These are phyloP conservation scores for Eupithecia centaureata DNA, from an alignment of 2,888 invertebrate species.

Conservation along the genomic window DNA sequence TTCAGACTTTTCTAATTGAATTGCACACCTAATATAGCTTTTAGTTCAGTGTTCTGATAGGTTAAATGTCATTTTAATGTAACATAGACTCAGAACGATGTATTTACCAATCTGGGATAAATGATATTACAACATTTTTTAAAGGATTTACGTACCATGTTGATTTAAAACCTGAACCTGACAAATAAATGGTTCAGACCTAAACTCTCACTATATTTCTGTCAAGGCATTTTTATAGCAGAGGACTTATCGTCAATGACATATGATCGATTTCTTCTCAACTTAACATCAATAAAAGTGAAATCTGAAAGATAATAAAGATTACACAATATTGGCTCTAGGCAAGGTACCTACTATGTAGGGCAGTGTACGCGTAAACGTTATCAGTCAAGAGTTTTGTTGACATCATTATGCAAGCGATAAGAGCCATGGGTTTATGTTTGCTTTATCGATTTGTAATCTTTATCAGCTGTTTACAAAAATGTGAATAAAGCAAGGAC, in stretches of 20 bases:
- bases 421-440: constrained; percentile 15
- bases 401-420: constrained; percentile 29
- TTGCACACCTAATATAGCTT: background rate
- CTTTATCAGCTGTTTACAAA: background rate
- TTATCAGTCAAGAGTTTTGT: constrained; percentile 34
- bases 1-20: background rate
- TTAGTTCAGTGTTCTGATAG: background rate
- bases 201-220: background rate
- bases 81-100: background rate
- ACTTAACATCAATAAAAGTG: background rate
- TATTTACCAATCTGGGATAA: background rate
- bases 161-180: background rate
- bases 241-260: background rate
- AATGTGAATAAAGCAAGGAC: background rate
- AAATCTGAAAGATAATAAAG: constrained; percentile 4
- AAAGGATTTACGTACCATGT: background rate
- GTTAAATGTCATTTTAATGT: background rate
- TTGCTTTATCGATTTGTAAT: constrained; percentile 2
- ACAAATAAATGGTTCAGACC: background rate
- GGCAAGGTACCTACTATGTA: constrained; percentile 5
- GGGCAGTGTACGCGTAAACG: constrained; percentile 20
- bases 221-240: background rate
- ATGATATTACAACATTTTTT: background rate
- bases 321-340: constrained; percentile 16
- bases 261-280: background rate